Evolutionary conservation across 1,140 invertebrate genomes (phyloP).

Genomic region (Calycopis cecrops): DNA sequence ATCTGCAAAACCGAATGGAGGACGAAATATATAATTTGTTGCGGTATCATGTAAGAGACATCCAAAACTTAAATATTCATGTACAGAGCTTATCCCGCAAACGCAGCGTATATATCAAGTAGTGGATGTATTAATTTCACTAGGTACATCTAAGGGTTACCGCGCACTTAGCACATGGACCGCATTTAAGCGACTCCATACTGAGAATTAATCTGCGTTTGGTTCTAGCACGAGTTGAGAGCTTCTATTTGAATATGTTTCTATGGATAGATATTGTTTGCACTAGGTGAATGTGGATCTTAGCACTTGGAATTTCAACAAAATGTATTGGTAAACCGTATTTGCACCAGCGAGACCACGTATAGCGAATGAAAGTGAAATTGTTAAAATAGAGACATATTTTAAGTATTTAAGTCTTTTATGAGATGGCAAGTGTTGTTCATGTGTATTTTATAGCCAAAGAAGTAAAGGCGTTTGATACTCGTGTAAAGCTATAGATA

Average conservation of each 20-base stretch:
- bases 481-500: too few relatives aligned
- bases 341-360: too few relatives aligned
- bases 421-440: too few relatives aligned
- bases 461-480: too few relatives aligned
- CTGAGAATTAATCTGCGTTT: not conserved
- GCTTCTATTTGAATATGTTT: constrained; percentile 7
- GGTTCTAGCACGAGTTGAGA: not conserved
- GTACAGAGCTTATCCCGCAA: constrained; percentile 29
- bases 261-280: not conserved
- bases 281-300: not conserved
- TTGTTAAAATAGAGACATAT: too few relatives aligned
- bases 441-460: too few relatives aligned
- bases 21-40: not conserved
- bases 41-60: constrained; percentile 14
- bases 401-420: too few relatives aligned
- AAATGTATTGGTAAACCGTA: too few relatives aligned
- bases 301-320: too few relatives aligned
- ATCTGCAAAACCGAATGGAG: too few relatives aligned
- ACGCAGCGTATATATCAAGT: constrained; percentile 13
- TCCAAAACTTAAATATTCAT: constrained; percentile 37
- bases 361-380: too few relatives aligned
- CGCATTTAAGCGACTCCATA: not conserved
- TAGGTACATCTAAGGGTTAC: constrained; percentile 1
- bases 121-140: constrained; percentile 13
- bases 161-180: not conserved